phyloP scores from a whole-genome alignment of 2,888 invertebrate genomes.

The Aromia moschata region DNA sequence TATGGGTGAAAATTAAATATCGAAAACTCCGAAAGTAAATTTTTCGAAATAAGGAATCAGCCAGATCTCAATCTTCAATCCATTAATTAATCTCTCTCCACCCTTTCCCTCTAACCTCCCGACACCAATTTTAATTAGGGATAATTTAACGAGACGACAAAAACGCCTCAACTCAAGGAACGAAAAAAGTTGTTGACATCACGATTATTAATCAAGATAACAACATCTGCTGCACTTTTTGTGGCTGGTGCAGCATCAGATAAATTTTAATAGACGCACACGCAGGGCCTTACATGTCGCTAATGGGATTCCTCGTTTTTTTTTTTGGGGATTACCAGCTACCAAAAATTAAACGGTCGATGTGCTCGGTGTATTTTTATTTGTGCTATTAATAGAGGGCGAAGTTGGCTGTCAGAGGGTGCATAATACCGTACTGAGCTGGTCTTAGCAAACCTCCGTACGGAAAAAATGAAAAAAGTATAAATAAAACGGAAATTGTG shows the following conservation, averaged over 20 bases:
- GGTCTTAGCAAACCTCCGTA: too few relatives aligned
- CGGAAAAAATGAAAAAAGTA: too few relatives aligned
- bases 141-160: neutral
- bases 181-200: conserved; percentile 14
- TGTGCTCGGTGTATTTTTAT: neutral
- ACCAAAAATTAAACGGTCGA: neutral
- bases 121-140: neutral
- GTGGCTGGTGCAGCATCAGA: conserved; percentile 11
- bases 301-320: conserved; percentile 13
- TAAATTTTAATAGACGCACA: conserved; percentile 16
- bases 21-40: too few relatives aligned
- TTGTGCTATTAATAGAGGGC: neutral
- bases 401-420: neutral
- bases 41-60: too few relatives aligned
- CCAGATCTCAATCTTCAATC: too few relatives aligned
- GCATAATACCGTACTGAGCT: neutral
- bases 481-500: too few relatives aligned
- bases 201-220: conserved; percentile 23
- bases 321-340: conserved; percentile 2
- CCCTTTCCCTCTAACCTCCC: neutral
- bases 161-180: neutral
- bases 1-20: too few relatives aligned
- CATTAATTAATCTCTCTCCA: neutral
- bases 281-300: conserved; percentile 10
- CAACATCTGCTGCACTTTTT: conserved; percentile 14